Evolutionary conservation across 2,888 invertebrate species (phyloP).

Genomic region (Latrodectus elegans): DNA sequence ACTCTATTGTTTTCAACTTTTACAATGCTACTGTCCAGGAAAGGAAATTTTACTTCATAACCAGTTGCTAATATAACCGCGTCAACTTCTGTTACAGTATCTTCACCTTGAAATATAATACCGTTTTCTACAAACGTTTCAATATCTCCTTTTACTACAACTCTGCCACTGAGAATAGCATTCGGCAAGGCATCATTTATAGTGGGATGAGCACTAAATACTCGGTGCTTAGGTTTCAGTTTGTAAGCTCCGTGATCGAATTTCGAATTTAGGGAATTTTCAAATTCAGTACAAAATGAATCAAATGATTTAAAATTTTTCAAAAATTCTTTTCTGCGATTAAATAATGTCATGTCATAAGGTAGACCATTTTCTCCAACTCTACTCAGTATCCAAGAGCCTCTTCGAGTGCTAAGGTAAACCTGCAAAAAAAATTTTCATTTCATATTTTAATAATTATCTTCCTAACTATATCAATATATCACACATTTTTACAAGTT

Average conservation of each 20-base stretch:
- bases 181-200: conserved; percentile 76
- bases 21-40: conserved; percentile 18
- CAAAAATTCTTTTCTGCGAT: not conserved
- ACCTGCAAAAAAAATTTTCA: conserved; percentile 39
- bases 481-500: too few relatives aligned
- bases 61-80: not conserved
- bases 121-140: conserved; percentile 67
- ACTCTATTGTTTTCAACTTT: conserved; percentile 50
- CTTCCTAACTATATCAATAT: not conserved
- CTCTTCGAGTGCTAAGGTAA: conserved; percentile 59
- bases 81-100: not conserved
- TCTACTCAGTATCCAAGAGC: conserved; percentile 50
- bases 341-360: not conserved
- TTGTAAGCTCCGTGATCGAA: conserved; percentile 75
- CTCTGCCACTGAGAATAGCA: conserved; percentile 74
- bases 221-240: conserved; percentile 74
- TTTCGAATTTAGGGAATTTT: conserved; percentile 71
- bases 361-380: not conserved
- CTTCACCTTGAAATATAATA: conserved; percentile 70
- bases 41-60: not conserved
- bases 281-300: conserved; percentile 19
- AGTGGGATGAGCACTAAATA: conserved; percentile 71
- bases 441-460: not conserved
- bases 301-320: not conserved
- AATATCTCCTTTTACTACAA: conserved; percentile 73